A percentile compares a stretch with the other conserved stretches of the same genome.
phyloP scores from a whole-genome alignment of 2,113 vertebrate genomes.

The Paraplagusia blochii region DNA sequence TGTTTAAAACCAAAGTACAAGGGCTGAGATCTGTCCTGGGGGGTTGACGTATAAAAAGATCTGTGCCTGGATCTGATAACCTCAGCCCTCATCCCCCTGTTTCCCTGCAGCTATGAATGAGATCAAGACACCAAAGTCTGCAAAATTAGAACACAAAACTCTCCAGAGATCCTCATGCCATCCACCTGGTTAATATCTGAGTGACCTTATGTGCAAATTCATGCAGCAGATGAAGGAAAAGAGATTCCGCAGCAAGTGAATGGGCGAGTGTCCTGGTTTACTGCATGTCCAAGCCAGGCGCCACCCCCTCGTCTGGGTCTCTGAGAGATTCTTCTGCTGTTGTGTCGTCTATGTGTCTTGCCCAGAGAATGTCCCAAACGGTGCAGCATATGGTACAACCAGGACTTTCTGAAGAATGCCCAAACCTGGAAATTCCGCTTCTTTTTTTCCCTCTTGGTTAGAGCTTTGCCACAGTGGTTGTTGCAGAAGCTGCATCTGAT shows the following conservation, averaged over 20 bases:
- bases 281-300: not conserved
- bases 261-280: not conserved
- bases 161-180: too few relatives aligned
- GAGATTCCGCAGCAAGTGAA: not conserved
- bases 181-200: too few relatives aligned
- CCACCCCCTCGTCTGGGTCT: not conserved
- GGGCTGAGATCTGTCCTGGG: not conserved
- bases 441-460: not conserved
- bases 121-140: not conserved
- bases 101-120: not conserved
- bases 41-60: not conserved
- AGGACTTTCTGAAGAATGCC: not conserved
- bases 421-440: too few relatives aligned
- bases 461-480: too few relatives aligned
- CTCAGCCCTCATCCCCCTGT: not conserved
- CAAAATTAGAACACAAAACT: too few relatives aligned
- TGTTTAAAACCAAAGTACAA: not conserved
- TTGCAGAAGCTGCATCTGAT: too few relatives aligned
- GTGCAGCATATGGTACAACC: not conserved
- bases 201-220: too few relatives aligned
- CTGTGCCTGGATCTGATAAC: not conserved
- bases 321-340: not conserved
- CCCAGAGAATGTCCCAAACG: not conserved
- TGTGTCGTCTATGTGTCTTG: not conserved
- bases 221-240: too few relatives aligned